Evolutionary conservation across 2,797 vertebrate genomes (phyloP).

Genomic region (Clarias laeviceps): DNA sequence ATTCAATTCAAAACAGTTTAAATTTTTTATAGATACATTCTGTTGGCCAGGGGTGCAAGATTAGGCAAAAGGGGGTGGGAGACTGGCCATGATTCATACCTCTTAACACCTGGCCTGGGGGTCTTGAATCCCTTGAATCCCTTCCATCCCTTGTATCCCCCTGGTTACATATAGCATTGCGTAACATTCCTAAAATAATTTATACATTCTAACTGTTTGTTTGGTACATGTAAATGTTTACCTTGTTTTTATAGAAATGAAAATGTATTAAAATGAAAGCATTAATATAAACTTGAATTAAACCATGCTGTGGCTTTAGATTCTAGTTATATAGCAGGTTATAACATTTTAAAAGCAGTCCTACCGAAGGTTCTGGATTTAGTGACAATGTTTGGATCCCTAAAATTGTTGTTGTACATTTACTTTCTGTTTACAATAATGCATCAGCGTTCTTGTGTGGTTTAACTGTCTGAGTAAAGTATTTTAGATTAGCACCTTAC

Average conservation of each 20-base stretch:
- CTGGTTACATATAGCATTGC: too few species aligned
- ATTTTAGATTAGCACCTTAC: too few species aligned
- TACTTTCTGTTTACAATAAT: neutral
- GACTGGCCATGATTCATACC: too few species aligned
- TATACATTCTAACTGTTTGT: neutral
- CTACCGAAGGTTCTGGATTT: neutral
- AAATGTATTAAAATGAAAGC: neutral
- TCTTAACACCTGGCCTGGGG: too few species aligned
- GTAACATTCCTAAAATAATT: neutral
- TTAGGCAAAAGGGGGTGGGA: too few species aligned
- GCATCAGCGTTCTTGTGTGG: neutral
- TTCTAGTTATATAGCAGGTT: neutral
- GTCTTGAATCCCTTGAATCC: too few species aligned
- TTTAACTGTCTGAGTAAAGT: neutral
- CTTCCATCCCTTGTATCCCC: too few species aligned
- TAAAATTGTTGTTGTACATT: neutral
- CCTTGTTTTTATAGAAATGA: too few species aligned
- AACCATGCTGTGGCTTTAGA: neutral
- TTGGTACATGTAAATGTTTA: neutral
- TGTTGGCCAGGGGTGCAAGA: too few species aligned
- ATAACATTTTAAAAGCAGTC: neutral
- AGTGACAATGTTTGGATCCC: neutral
- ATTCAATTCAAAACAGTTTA: neutral
- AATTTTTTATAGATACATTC: neutral
- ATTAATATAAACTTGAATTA: neutral